Evolutionary conservation across 2,113 vertebrate species (phyloP).

Genomic region (Propithecus coquereli): DNA sequence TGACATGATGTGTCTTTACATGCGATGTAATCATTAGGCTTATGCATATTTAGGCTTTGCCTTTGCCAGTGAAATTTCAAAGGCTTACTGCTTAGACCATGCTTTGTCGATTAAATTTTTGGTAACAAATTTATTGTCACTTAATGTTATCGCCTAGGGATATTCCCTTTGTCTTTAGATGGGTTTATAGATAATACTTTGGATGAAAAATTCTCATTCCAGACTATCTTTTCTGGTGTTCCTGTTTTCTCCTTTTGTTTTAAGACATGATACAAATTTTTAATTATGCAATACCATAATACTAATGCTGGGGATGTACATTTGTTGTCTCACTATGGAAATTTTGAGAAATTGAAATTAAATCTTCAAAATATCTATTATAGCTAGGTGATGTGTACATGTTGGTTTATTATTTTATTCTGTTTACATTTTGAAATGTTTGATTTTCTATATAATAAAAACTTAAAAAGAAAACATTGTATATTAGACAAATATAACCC

Average conservation of each 20-base stretch:
- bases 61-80: neutral
- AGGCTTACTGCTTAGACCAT: neutral
- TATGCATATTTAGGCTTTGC: neutral
- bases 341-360: conserved; percentile 9
- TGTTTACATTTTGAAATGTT: neutral
- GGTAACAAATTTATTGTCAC: neutral
- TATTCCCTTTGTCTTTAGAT: neutral
- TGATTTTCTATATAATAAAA: neutral
- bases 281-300: neutral
- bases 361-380: neutral
- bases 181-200: neutral
- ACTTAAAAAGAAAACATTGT: neutral
- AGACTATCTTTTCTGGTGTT: neutral
- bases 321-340: neutral
- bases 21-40: neutral
- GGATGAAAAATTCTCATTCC: neutral
- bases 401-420: neutral
- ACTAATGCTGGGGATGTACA: neutral
- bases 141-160: neutral
- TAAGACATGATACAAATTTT: neutral
- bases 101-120: neutral
- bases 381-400: neutral
- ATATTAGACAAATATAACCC: neutral
- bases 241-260: neutral
- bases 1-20: neutral